Evolutionary conservation across 2,888 invertebrate species (phyloP).

Genomic region (Lissonota sp.): DNA sequence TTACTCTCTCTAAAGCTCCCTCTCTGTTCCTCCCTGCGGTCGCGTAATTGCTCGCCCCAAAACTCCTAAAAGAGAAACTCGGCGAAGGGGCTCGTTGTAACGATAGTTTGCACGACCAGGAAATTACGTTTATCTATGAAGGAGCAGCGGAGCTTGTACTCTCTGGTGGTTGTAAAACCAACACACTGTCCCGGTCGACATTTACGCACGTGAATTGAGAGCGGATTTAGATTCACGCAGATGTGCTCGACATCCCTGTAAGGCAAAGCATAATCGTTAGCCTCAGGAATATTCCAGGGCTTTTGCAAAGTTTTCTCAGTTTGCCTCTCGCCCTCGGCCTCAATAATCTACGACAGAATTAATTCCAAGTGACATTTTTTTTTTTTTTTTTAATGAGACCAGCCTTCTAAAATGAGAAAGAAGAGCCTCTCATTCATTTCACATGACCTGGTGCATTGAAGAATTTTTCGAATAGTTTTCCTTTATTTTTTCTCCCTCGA

Average conservation of each 20-base stretch:
- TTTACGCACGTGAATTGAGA: constrained; percentile 2
- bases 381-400: no score
- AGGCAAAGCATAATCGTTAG: no score
- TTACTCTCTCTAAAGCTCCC: not conserved
- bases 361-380: no score
- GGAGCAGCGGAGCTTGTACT: constrained; percentile 1
- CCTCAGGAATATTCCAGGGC: constrained; percentile 13
- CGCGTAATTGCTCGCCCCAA: constrained; percentile 54
- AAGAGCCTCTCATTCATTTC: no score
- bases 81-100: constrained; percentile 8
- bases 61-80: constrained; percentile 6
- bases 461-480: no score
- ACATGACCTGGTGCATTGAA: no score
- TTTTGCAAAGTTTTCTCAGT: not conserved
- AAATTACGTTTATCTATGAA: constrained; percentile 48
- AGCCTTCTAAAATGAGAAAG: no score
- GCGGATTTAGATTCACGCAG: not conserved
- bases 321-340: no score
- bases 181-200: constrained; percentile 2
- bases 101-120: constrained; percentile 29
- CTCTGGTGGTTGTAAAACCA: constrained; percentile 34
- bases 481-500: no score
- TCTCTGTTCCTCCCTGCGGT: constrained; percentile 6
- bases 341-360: no score
- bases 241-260: constrained; percentile 1